Conservation (phyloP, 2,797 vertebrate species). For the Streptopelia turtur region DNA sequence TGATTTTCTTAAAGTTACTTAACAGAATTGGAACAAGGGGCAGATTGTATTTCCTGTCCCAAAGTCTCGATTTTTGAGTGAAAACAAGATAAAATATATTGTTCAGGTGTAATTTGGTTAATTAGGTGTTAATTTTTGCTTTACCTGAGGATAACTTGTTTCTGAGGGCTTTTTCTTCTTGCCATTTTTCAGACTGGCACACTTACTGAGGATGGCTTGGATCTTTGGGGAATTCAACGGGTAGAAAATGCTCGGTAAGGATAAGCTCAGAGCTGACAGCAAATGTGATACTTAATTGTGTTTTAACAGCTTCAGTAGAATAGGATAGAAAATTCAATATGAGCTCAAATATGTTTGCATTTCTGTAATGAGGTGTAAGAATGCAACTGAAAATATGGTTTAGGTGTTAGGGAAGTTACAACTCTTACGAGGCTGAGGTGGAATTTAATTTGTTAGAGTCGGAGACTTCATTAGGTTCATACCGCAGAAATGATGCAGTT, state of each 20-base stretch:
- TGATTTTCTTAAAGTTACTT: neutral
- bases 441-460: neutral
- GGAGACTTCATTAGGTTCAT: neutral
- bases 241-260: constrained; percentile 87
- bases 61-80: neutral
- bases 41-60: neutral
- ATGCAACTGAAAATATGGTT: neutral
- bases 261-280: neutral
- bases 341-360: neutral
- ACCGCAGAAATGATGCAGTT: neutral
- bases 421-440: neutral
- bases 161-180: neutral
- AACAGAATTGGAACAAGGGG: neutral
- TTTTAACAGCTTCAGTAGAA: neutral
- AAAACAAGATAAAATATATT: neutral
- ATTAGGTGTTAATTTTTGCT: neutral
- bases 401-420: neutral
- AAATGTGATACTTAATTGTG: neutral
- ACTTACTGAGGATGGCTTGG: constrained; percentile 96
- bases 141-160: neutral
- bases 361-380: neutral
- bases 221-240: constrained; percentile 94
- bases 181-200: constrained; percentile 89
- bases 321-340: neutral
- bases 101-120: neutral